A percentile compares a stretch with the other conserved stretches of the same genome.
Conservation (phyloP, 2,888 invertebrate genomes). For the Hipparchia semele region DNA sequence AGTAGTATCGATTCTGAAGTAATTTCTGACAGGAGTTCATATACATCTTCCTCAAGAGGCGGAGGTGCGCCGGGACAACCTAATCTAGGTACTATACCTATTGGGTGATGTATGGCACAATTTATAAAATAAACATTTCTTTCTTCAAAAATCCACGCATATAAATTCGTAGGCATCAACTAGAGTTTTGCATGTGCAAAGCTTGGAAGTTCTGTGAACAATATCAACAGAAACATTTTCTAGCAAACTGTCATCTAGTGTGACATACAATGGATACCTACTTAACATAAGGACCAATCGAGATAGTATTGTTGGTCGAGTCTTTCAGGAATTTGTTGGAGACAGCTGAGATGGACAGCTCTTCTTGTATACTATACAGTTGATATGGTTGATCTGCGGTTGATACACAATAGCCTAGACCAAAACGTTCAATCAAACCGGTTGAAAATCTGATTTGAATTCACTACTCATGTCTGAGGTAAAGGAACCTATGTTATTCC, state of each 20-base stretch:
- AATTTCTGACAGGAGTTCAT: too few species aligned
- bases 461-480: background rate
- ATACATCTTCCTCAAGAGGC: too few species aligned
- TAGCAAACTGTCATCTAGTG: background rate
- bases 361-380: background rate
- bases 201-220: background rate
- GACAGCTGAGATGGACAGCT: conserved; percentile 2
- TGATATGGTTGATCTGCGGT: background rate
- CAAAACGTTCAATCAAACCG: background rate
- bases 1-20: too few species aligned
- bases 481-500: background rate
- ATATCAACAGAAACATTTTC: background rate
- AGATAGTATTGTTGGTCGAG: conserved; percentile 1
- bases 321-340: background rate
- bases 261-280: conserved; percentile 2
- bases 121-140: too few species aligned
- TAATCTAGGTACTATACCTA: too few species aligned
- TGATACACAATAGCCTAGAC: background rate
- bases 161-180: too few species aligned
- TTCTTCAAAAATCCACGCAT: too few species aligned
- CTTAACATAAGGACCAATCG: background rate
- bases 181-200: background rate
- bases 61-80: too few species aligned
- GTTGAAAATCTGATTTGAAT: background rate
- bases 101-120: too few species aligned